These are phyloP conservation scores for Pipistrellus pipistrellus DNA, from an alignment of 2,797 vertebrate genomes.

Conservation along the genomic window DNA sequence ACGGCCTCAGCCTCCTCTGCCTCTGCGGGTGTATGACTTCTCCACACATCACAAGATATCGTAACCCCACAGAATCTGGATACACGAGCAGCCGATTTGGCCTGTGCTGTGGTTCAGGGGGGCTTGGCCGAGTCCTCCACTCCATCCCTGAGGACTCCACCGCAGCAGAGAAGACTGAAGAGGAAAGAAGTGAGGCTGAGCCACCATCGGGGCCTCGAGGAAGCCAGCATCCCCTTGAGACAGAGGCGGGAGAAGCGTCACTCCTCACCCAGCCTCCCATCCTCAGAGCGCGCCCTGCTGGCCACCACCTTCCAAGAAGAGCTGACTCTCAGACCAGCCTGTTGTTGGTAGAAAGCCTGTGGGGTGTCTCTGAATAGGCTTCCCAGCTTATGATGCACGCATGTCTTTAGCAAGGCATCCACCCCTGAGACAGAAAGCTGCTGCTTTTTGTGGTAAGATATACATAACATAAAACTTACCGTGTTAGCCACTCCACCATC, in stretches of 20 bases:
- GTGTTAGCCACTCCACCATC: background rate
- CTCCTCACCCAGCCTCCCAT: background rate
- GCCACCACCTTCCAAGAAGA: background rate
- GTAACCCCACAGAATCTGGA: background rate
- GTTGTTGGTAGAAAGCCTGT: background rate
- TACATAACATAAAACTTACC: background rate
- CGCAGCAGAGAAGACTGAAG: background rate
- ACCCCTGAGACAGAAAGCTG: background rate
- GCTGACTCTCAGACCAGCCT: background rate
- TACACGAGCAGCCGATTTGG: background rate
- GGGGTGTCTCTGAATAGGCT: background rate
- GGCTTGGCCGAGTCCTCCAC: background rate
- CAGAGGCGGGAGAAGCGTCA: accelerated
- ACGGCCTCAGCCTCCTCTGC: background rate
- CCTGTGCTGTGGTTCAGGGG: background rate
- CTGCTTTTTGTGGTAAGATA: background rate
- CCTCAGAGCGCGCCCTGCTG: background rate
- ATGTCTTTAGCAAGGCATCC: background rate
- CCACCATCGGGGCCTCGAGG: background rate
- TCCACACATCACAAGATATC: background rate
- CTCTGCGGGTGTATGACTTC: background rate
- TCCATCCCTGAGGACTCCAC: background rate
- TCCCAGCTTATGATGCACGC: background rate
- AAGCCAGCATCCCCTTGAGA: background rate
- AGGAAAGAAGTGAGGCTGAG: accelerated